Evolutionary conservation across 2,113 vertebrate genomes (phyloP).

Genomic region (Osmerus mordax): DNA sequence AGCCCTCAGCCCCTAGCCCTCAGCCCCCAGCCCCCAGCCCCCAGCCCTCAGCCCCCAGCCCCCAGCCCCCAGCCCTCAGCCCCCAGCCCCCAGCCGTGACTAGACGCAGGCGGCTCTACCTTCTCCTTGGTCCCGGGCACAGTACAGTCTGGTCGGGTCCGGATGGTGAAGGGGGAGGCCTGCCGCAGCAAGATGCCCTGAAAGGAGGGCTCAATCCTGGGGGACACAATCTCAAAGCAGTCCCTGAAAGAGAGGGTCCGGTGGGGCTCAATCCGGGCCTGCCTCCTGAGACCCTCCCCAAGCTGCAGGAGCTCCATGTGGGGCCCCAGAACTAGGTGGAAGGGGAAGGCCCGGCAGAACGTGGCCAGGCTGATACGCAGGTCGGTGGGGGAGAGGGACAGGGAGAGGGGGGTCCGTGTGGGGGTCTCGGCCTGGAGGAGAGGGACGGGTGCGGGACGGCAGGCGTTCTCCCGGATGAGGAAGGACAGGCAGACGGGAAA

Average conservation of each 20-base stretch:
- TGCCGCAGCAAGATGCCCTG: slow-evolving; percentile 88
- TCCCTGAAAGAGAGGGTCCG: slow-evolving; percentile 86
- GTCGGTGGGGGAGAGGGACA: slow-evolving; percentile 84
- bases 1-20: no score
- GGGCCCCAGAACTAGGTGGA: slow-evolving; percentile 92
- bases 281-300: slow-evolving; percentile 90
- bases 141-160: slow-evolving; percentile 82
- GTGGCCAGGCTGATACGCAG: slow-evolving; percentile 91
- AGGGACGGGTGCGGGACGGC: slow-evolving; percentile 66
- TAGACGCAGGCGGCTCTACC: slow-evolving; percentile 70
- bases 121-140: slow-evolving; percentile 87
- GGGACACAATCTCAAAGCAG: slow-evolving; percentile 94
- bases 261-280: slow-evolving; percentile 84
- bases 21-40: no score
- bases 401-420: slow-evolving; percentile 69
- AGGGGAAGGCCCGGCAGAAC: slow-evolving; percentile 95
- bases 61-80: background rate
- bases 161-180: slow-evolving; percentile 94
- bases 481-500: slow-evolving; percentile 80
- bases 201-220: slow-evolving; percentile 89
- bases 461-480: slow-evolving; percentile 79
- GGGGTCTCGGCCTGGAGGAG: slow-evolving; percentile 75
- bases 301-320: slow-evolving; percentile 91
- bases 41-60: no score
- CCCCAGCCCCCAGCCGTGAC: background rate